Percentiles rank a stretch among this genome's conserved stretches.
Evolutionary conservation across 2,113 vertebrate genomes (phyloP).

Genomic region (Zapus hudsonius): DNA sequence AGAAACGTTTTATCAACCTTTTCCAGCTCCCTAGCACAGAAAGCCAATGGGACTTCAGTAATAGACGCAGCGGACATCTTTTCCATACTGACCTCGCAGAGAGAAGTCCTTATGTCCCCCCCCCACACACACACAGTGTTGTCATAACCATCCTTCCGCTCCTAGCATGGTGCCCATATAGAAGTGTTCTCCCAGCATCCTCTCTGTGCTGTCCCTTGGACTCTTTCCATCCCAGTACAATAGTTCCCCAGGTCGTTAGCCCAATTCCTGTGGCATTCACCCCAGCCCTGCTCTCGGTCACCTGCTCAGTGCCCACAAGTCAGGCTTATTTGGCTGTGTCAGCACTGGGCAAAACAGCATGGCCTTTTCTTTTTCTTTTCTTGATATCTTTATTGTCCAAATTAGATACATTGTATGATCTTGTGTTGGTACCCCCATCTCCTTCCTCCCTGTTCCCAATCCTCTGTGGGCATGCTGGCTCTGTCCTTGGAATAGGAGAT

Average conservation of each 20-base stretch:
- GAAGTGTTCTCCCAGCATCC: not conserved
- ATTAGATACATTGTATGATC: too few species aligned
- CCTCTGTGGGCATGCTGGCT: too few species aligned
- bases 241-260: accelerated
- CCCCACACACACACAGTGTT: accelerated
- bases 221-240: not conserved
- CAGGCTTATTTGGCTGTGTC: not conserved
- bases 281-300: not conserved
- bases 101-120: not conserved
- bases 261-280: accelerated
- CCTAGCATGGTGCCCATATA: accelerated
- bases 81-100: not conserved
- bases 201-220: not conserved
- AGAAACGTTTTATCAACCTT: not conserved
- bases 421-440: too few species aligned
- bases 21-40: not conserved
- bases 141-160: not conserved
- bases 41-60: not conserved
- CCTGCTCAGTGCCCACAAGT: not conserved
- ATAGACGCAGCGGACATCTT: accelerated
- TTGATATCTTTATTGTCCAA: too few species aligned
- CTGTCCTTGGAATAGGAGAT: too few species aligned
- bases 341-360: not conserved
- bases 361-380: too few species aligned
- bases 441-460: too few species aligned